Evolutionary conservation across 2,888 invertebrate species (phyloP), one percentile per base, ranked within the genome.

Genomic region (Kuschelorhynchus macadamiae): DNA sequence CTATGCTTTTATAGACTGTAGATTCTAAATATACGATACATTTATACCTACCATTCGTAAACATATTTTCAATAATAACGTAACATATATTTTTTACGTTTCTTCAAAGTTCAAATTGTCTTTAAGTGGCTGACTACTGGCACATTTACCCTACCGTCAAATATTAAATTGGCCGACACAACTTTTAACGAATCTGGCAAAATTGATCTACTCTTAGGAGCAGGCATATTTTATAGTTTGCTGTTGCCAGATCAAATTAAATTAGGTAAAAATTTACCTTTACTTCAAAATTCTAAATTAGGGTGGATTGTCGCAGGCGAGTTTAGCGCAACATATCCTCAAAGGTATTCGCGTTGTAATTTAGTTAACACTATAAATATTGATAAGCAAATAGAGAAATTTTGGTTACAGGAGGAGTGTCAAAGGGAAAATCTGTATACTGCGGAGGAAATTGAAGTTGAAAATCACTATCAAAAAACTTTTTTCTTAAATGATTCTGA

Each of bases 301-400:
- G 65, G 67, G 11, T 67, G 68, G 71, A 32, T 71, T 14, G 25
- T 62, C 18, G 46, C 64, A 8, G 71, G 70, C 0, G 49, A 53
- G 25, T 12, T 49, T 36, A 36, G 36, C 11, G 3, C 36, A 7
- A 11, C 11, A 36, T n/a, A 11, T 36, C 3, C 36, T 7, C 36
- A 36, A 36, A 36, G 16, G 3, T 17, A 8, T 16, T 44, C 18
- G 44, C 5, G 44, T 17, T 18, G 18, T 17, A 33, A 52, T 52
- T 33, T 33, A 5, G n/a, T 17, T 2, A 52, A 21, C 32, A 52
- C 33, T 14, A 14, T 7, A 25, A 25, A 25, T 25, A 14, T 65
- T 14, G 32, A 62, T 14, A 41, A 62, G 8, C 33, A 42, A 44
- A 25, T 70, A 9, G 62, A 57, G 47, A 42, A 17, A 21, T 70